Evolutionary conservation across 2,113 vertebrate species (phyloP), one percentile per base, ranked within the genome.

Genomic region (Trematomus loennbergii): DNA sequence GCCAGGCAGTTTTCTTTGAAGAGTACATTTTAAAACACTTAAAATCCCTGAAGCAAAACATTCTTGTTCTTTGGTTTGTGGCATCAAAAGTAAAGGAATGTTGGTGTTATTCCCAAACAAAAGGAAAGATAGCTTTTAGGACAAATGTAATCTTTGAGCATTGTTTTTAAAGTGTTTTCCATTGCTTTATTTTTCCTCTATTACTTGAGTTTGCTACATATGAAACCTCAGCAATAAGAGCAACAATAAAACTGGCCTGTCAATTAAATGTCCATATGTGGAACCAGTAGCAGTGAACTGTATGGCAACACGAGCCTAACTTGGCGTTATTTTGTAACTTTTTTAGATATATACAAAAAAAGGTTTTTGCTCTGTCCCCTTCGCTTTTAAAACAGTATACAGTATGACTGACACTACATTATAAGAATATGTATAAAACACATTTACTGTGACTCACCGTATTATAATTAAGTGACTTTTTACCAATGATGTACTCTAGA

Each of bases 1-100:
- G 83, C 33, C 48, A 64, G 64, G 50, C 77, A 11, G 45, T 75
- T 88, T 71, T 59, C n/a, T 52, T 65, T 43, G 25, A 53, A 48
- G 15, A 16, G 18, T 12, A 29, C 18, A n/a, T 76, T 87, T 69
- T 72, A 81, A 43, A 55, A 54, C 54, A 29, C 48, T 76, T 40
- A 4, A 80, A 52, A n/a, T 68, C 12, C 69, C 4, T 50, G 36
- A 49, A 68, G 25, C 18, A 52, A 7, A 15, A 2, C 5, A 52
- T 50, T 72, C n/a, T 76, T 12, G n/a, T 29, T 53, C 15, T 17
- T 74, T 50, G 33, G 16, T 50, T 50, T 55, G 16, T 55, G 49
- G 20, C 36, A 55, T 36, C 5, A 58, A 53, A 81, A 65, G 13
- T 20, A 16, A 55, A 52, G 52, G 54, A 25, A 8, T 6, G 1